Conservation (phyloP, 2,797 vertebrate species). For the Thripadectes ignobilis region DNA sequence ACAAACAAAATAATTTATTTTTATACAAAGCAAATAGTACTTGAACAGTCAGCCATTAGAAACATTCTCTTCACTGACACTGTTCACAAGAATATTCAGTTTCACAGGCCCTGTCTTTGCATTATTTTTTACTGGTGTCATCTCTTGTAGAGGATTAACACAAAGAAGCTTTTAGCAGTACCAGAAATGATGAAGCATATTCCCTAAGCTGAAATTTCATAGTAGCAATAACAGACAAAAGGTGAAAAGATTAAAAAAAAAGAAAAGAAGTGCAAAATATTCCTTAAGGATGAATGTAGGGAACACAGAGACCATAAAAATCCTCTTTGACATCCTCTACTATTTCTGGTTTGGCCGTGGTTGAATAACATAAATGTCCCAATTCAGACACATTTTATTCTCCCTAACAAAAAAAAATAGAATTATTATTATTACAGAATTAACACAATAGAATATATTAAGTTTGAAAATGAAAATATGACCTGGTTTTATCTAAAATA, state of each 20-base stretch:
- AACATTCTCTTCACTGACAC: not conserved
- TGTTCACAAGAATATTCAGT: not conserved
- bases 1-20: not conserved
- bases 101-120: not conserved
- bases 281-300: not conserved
- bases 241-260: not conserved
- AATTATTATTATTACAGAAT: not conserved
- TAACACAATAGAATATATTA: not conserved
- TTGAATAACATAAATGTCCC: not conserved
- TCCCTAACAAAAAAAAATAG: not conserved
- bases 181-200: not conserved
- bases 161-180: not conserved
- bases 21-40: not conserved
- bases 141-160: not conserved
- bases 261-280: not conserved
- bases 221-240: not conserved
- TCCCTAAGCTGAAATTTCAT: not conserved
- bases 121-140: not conserved
- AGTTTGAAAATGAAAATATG: not conserved
- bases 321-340: not conserved
- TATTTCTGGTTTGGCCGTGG: not conserved
- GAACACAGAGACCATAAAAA: not conserved
- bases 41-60: not conserved
- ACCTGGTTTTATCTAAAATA: not conserved
- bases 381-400: not conserved